Evolutionary conservation across 2,113 vertebrate genomes (phyloP).

Genomic region (Brachionichthys hirsutus): DNA sequence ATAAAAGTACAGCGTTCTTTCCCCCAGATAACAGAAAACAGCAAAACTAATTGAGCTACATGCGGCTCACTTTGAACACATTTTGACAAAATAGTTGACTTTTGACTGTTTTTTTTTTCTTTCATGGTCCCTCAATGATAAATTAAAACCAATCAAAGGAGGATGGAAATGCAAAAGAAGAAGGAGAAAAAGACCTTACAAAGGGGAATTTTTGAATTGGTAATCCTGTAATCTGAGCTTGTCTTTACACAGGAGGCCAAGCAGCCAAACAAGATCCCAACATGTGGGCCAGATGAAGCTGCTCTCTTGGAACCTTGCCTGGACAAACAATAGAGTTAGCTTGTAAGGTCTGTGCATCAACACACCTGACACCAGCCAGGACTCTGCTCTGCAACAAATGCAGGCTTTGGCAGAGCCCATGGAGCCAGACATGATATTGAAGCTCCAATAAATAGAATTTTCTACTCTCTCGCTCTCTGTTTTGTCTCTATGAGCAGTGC

Average conservation of each 20-base stretch:
- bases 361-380: constrained; percentile 56
- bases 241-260: constrained; percentile 37
- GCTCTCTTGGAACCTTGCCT: constrained; percentile 68
- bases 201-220: constrained; percentile 3
- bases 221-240: constrained; percentile 20
- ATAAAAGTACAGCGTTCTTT: constrained; percentile 38
- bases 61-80: constrained; percentile 41
- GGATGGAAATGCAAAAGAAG: not conserved
- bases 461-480: not conserved
- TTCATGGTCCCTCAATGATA: constrained; percentile 27
- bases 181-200: constrained; percentile 21
- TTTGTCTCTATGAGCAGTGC: constrained; percentile 7
- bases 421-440: constrained; percentile 14
- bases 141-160: not conserved
- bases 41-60: constrained; percentile 29
- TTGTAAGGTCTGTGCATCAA: constrained; percentile 62
- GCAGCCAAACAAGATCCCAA: constrained; percentile 60
- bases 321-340: constrained; percentile 58
- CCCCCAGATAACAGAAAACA: constrained; percentile 37
- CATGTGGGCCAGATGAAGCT: constrained; percentile 61
- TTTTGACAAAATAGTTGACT: constrained; percentile 44
- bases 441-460: not conserved
- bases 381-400: constrained; percentile 38
- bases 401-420: constrained; percentile 30
- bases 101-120: constrained; percentile 35